A percentile compares a stretch with the other conserved stretches of the same genome.
phyloP scores from a whole-genome alignment of 53 echinoderm and acorn worm genomes.

The Henricia sp. region DNA sequence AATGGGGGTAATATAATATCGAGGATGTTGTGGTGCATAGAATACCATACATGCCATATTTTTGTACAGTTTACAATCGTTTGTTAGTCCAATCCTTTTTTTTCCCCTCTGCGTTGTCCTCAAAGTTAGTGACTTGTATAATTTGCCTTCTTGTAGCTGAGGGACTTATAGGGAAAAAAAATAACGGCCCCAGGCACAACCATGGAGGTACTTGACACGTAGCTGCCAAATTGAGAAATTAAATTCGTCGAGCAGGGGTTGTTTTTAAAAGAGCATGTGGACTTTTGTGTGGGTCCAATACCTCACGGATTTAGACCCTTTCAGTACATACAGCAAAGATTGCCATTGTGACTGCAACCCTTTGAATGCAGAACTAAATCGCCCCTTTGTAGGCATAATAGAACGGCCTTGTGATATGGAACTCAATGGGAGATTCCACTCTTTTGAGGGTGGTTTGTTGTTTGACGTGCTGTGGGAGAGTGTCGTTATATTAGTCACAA shows the following conservation, averaged over 20 bases:
- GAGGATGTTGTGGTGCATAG: neutral
- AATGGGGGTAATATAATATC: conserved; percentile 2
- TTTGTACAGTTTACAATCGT: neutral
- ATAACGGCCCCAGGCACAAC: conserved; percentile 29
- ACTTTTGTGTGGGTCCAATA: conserved; percentile 34
- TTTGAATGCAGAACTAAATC: neutral
- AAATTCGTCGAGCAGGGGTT: conserved; percentile 36
- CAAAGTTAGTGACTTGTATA: conserved; percentile 53
- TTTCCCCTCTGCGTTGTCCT: neutral
- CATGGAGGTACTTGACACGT: conserved; percentile 49
- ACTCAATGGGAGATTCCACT: conserved; percentile 7
- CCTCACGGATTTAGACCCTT: conserved; percentile 35
- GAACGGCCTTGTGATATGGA: neutral
- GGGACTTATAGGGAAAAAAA: conserved; percentile 29
- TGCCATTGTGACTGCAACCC: conserved; percentile 12
- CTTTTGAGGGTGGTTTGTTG: neutral
- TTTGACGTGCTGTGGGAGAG: neutral
- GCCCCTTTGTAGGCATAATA: neutral
- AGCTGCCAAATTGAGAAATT: conserved; percentile 40
- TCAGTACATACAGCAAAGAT: neutral
- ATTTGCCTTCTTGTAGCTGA: conserved; percentile 46
- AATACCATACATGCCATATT: neutral
- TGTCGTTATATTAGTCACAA: neutral
- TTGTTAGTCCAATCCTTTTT: neutral
- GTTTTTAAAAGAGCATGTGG: conserved; percentile 42